Evolutionary conservation across 2,888 invertebrate genomes (phyloP), one percentile per base, ranked within the genome.

Genomic region (Eubasilissa splendida): DNA sequence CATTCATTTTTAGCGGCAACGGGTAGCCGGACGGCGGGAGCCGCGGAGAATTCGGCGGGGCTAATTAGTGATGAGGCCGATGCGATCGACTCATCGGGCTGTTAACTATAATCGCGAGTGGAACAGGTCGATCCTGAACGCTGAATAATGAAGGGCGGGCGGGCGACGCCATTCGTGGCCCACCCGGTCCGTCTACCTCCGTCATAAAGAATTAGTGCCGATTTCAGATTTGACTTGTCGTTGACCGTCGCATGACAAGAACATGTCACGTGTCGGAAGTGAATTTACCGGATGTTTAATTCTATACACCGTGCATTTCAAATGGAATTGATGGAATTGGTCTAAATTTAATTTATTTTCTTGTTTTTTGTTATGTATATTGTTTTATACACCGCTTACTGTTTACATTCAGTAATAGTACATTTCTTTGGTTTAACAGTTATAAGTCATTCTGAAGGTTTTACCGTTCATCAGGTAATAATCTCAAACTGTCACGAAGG

Each of bases 61-160:
- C 65, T 78, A 81, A 81, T 81, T 81, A 68, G 66, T 78, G 53
- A 59, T 66, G 42, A 4, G 70, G 76, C 52, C 50, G 71, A 76
- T 78, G 73, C 74, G n/a, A 33, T 60, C 53, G 56, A 14, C 76
- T 76, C 77, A 33, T 9, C 22, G 73, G 53, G 59, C 60, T 76
- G 74, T 70, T 76, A 58, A 52, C 76, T 80, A 76, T 80, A 50
- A 76, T 76, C 76, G 78, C 65, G 79, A 79, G 73, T 74, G 79
- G 74, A 65, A 42, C 56, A 65, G 74, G 50, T 74, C 79, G 54
- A 54, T 65, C 76, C 66, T 56, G 76, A 42, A 9, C 56, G 63
- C 31, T 76, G 31, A 76, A 76, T 76, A 76, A 76, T 76, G 65
- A n/a, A 56, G 33, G 54, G n/a, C 54, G 22, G 53, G 63, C 63